Conservation (phyloP, 2,888 invertebrate species). For the Acanthacorydalis orientalis region DNA sequence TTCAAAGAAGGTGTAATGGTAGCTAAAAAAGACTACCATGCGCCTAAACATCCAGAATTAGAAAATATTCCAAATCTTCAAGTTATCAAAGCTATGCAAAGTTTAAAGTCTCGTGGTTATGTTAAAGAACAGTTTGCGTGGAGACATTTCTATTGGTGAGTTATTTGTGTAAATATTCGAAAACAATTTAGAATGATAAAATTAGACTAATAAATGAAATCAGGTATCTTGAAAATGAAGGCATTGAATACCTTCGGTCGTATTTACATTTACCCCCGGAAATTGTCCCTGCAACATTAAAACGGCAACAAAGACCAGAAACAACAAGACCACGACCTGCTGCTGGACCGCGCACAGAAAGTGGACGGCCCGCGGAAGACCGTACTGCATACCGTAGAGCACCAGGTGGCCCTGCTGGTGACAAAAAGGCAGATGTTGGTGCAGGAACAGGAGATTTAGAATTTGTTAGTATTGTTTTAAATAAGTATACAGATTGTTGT, state of each 20-base stretch:
- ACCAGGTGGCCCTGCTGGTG: conserved; percentile 41
- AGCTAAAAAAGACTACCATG: conserved; percentile 96
- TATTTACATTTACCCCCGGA: conserved; percentile 95
- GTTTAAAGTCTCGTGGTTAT: conserved; percentile 87
- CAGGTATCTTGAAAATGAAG: conserved; percentile 91
- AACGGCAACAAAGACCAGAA: conserved; percentile 76
- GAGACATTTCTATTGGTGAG: conserved; percentile 96
- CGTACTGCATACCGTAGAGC: conserved; percentile 69
- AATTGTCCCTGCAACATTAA: conserved; percentile 95
- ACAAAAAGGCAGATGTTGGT: conserved; percentile 95
- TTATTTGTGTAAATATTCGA: conserved; percentile 5
- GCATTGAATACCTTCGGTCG: conserved; percentile 89
- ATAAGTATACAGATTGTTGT: neutral
- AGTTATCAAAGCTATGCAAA: conserved; percentile 96
- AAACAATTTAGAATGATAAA: neutral
- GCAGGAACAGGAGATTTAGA: conserved; percentile 86
- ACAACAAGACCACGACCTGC: conserved; percentile 64
- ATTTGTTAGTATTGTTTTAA: conserved; percentile 40
- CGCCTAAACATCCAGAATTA: conserved; percentile 93
- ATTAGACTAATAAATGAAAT: neutral
- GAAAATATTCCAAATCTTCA: conserved; percentile 92
- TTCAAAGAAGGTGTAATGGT: conserved; percentile 99
- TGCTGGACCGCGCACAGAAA: conserved; percentile 46
- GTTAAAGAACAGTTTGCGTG: conserved; percentile 99
- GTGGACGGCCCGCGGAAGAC: conserved; percentile 62